A percentile compares a stretch with the other conserved stretches of the same genome.
Conservation (phyloP, 2,888 invertebrate species). For the Fragum fragum region DNA sequence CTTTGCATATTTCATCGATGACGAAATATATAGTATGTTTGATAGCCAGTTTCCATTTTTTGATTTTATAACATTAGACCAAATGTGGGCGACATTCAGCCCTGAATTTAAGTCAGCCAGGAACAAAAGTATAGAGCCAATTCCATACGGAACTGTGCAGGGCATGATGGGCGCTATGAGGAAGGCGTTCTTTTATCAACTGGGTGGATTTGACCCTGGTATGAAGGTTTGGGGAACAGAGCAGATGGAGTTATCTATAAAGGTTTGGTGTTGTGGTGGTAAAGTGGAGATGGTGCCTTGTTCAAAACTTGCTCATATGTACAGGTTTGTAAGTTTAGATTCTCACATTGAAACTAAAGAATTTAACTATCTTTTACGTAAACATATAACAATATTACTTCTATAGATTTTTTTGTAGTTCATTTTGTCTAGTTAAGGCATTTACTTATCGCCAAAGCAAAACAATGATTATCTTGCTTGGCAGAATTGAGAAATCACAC, state of each 20-base stretch:
- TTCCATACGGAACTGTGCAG: slow-evolving; percentile 52
- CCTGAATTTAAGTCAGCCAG: slow-evolving; percentile 32
- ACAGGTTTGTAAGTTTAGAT: slow-evolving; percentile 49
- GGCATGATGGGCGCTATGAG: slow-evolving; percentile 59
- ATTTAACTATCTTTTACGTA: too few species aligned
- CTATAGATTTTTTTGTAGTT: too few species aligned
- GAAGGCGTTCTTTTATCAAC: slow-evolving; percentile 58
- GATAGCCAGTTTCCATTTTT: slow-evolving; percentile 41
- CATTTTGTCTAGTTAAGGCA: too few species aligned
- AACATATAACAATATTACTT: too few species aligned
- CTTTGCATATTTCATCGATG: slow-evolving; percentile 33
- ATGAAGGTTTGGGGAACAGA: slow-evolving; percentile 69
- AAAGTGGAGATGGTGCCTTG: slow-evolving; percentile 67
- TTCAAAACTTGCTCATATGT: slow-evolving; percentile 65
- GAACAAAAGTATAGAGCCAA: slow-evolving; percentile 48
- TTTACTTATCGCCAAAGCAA: too few species aligned
- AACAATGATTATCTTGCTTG: too few species aligned
- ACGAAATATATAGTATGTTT: slow-evolving; percentile 33
- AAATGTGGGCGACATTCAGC: slow-evolving; percentile 49
- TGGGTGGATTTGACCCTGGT: slow-evolving; percentile 66
- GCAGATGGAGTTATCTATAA: slow-evolving; percentile 60
- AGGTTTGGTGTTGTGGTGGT: slow-evolving; percentile 70
- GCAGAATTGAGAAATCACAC: too few species aligned
- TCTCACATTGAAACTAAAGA: too few species aligned
- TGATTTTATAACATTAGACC: slow-evolving; percentile 45